A percentile compares a stretch with the other conserved stretches of the same genome.
These are phyloP conservation scores for Synodontis membranacea DNA, from an alignment of 2,113 vertebrate genomes.

Conservation along the genomic window DNA sequence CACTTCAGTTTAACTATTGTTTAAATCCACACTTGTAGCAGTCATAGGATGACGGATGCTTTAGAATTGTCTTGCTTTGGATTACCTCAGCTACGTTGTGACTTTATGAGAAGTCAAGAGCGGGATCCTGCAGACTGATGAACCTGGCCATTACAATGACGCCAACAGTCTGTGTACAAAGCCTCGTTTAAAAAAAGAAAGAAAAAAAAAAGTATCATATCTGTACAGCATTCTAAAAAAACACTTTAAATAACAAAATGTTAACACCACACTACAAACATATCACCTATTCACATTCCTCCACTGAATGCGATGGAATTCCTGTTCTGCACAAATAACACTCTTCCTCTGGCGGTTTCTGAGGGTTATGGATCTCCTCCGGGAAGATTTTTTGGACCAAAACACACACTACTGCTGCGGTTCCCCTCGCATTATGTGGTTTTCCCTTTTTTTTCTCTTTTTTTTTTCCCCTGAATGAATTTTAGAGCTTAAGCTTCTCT, in stretches of 20 bases:
- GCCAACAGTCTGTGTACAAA: background rate
- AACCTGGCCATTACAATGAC: background rate
- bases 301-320: background rate
- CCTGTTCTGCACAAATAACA: conserved; percentile 13
- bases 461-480: background rate
- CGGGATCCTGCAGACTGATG: background rate
- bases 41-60: background rate
- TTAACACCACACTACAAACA: conserved; percentile 8
- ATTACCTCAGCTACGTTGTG: background rate
- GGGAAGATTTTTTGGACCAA: conserved; percentile 24
- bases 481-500: conserved; percentile 25
- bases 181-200: background rate
- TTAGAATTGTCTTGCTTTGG: background rate
- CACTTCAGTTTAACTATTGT: background rate
- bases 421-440: conserved; percentile 32
- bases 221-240: background rate
- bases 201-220: background rate
- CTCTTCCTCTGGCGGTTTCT: conserved; percentile 19
- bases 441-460: background rate
- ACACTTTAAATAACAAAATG: background rate
- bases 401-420: conserved; percentile 24
- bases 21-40: background rate
- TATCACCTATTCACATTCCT: conserved; percentile 26
- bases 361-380: conserved; percentile 22
- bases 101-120: background rate